Percentiles rank a stretch among this genome's conserved stretches.
phyloP scores from a whole-genome alignment of 2,888 invertebrate genomes.

The Trilocha varians region DNA sequence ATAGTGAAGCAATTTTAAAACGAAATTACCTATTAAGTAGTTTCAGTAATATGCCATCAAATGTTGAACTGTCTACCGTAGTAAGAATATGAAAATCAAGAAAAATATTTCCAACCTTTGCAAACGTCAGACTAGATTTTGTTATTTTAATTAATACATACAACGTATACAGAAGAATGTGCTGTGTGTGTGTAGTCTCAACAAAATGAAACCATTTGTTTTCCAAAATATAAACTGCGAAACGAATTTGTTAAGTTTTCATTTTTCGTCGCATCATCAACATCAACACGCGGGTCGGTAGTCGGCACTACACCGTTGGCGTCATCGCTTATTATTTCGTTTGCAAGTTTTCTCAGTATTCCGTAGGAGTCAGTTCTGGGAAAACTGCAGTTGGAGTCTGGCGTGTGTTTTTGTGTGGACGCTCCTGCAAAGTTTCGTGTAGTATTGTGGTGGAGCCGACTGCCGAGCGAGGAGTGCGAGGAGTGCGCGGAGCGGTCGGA shows the following conservation, averaged over 20 bases:
- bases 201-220: background rate
- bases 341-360: slow-evolving; percentile 16
- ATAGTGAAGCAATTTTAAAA: too few species aligned
- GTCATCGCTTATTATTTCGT: slow-evolving; percentile 16
- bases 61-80: too few species aligned
- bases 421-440: slow-evolving; percentile 40
- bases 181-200: background rate
- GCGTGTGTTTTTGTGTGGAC: slow-evolving; percentile 24
- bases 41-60: too few species aligned
- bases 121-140: too few species aligned
- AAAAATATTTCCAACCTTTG: too few species aligned
- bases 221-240: background rate
- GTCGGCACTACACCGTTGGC: slow-evolving; percentile 9
- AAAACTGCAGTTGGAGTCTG: slow-evolving; percentile 31
- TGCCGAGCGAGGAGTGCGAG: slow-evolving; percentile 18
- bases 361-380: slow-evolving; percentile 26
- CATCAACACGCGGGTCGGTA: slow-evolving; percentile 5
- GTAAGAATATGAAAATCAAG: too few species aligned
- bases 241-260: too few species aligned
- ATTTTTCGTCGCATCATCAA: background rate
- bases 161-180: too few species aligned
- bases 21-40: too few species aligned
- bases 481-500: slow-evolving; percentile 8
- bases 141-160: too few species aligned
- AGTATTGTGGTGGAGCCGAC: slow-evolving; percentile 20